Base-by-base conservation (phyloP, 2,888 invertebrate species). In the Aphidoletes aphidimyza region DNA sequence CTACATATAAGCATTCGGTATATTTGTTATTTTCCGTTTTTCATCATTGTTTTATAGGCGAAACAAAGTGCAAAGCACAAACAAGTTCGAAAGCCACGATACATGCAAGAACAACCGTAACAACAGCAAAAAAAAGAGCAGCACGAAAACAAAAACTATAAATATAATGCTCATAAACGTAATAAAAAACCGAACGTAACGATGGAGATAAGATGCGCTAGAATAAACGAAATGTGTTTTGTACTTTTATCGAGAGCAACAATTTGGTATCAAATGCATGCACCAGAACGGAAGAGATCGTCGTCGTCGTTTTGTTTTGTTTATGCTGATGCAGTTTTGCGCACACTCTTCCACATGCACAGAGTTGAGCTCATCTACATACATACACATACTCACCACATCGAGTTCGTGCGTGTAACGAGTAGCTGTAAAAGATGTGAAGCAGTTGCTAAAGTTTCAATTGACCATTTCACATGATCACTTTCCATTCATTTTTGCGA, bases 51-150 rank as follows among this genome's bases (percentile, higher is more conserved):
- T 14, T 69, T 69, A 30, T 69, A 69, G 69, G 14, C 34, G 17
- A 30, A 69, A 54, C 54, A 69, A 69, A 69, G 30, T 69, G 69
- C 69, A 69, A 69, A 69, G 69, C 69, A 69, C 69, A 69, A 69
- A 69, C 69, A 69, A 54, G 26, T 54, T 54, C 54, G 54, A 26
- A 54, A 22, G 22, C 54, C 22, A 54, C 26, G 54, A 54, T 54
- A 69, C 69, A 69, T 30, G 11, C 69, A 30, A 42, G 42, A 42
- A 14, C 6, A 14, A 42, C 17, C 11, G 17, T 14, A 19, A 47
- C 17, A 69, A 14, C 14, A 1, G 30, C 3, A 14, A 30, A 17
- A 69, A 34, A 69, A 34, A 30, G 2, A 11, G n/a, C 26, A 34
- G 0, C 5, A 69, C 14, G 30, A 69, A 26, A 69, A 11, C 3